These are phyloP conservation scores for Heliothis peltigera DNA, from an alignment of 2,888 invertebrate species.

Conservation along the genomic window DNA sequence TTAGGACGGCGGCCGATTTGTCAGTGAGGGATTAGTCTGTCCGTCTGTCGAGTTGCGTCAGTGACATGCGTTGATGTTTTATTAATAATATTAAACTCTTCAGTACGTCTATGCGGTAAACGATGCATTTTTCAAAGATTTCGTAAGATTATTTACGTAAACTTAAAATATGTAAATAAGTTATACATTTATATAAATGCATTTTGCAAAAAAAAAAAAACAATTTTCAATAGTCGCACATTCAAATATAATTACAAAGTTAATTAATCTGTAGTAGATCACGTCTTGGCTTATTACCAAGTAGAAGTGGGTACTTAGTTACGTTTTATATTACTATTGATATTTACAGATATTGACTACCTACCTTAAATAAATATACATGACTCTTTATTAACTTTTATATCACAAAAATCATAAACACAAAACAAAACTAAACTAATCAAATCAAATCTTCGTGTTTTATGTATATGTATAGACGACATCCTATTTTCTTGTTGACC, in stretches of 20 bases:
- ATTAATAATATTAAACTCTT: slow-evolving; percentile 55
- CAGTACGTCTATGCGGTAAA: slow-evolving; percentile 16
- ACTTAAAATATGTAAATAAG: neutral
- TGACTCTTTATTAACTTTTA: too few relatives aligned
- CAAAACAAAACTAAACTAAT: too few relatives aligned
- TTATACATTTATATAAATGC: neutral
- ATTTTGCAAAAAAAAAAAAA: neutral
- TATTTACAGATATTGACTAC: neutral
- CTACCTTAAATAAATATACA: neutral
- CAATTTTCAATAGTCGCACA: too few relatives aligned
- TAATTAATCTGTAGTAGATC: neutral
- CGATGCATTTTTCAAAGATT: neutral
- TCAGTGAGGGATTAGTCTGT: slow-evolving; percentile 72
- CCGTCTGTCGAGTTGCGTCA: slow-evolving; percentile 68
- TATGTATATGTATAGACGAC: slow-evolving; percentile 7
- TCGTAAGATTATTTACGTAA: neutral
- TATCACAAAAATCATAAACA: too few relatives aligned
- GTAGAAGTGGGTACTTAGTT: neutral
- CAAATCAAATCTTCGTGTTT: neutral
- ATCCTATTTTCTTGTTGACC: neutral
- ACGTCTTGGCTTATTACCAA: neutral
- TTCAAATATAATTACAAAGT: too few relatives aligned
- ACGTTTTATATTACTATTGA: neutral
- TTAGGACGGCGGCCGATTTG: slow-evolving; percentile 66
- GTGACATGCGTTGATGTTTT: slow-evolving; percentile 58